Conservation (phyloP, 2,113 vertebrate genomes). For the Charina bottae region DNA sequence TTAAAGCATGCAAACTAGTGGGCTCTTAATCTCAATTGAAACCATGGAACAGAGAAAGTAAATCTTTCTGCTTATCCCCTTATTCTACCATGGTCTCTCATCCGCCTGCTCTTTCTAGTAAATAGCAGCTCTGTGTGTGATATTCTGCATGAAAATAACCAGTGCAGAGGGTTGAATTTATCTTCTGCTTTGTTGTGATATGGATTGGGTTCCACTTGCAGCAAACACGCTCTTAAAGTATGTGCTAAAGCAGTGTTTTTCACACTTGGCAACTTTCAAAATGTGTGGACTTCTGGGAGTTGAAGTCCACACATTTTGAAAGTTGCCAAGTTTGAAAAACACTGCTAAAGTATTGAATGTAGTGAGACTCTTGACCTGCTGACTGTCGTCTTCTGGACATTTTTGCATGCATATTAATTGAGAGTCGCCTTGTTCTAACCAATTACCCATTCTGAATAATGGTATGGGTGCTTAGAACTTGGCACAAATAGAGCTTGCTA, state of each 20-base stretch:
- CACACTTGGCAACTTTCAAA: background rate
- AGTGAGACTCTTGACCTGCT: background rate
- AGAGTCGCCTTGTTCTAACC: background rate
- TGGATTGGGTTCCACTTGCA: background rate
- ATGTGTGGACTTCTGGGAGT: background rate
- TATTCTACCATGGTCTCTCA: background rate
- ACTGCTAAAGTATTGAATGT: background rate
- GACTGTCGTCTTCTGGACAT: background rate
- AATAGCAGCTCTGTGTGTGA: background rate
- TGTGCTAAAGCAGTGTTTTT: background rate
- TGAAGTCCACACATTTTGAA: background rate
- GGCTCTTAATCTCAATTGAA: background rate
- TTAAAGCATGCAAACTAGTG: background rate
- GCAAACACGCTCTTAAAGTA: background rate
- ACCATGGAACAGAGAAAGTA: background rate
- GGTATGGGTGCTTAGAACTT: background rate
- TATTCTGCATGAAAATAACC: background rate
- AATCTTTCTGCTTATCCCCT: background rate
- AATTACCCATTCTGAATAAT: background rate
- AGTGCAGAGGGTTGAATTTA: background rate
- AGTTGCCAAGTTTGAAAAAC: background rate
- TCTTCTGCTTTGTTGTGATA: background rate
- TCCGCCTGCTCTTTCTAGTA: background rate
- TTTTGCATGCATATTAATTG: constrained; percentile 10
- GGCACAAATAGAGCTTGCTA: background rate